Evolutionary conservation across 1,140 invertebrate genomes (phyloP).

Genomic region (Choristoneura fumiferana): DNA sequence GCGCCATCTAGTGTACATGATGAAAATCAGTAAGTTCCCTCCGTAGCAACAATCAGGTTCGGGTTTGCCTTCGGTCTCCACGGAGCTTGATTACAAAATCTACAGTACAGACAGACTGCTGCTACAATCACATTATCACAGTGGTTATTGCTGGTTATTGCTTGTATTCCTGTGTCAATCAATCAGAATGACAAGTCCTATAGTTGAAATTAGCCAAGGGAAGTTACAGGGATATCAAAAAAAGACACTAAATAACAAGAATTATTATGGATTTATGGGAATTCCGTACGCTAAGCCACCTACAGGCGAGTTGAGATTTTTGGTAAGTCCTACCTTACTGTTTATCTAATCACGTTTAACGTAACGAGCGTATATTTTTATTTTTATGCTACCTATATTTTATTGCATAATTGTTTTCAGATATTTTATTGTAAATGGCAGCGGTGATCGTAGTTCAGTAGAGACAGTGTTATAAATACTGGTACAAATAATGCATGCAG

Average conservation of each 20-base stretch:
- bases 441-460: background rate
- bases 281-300: constrained; percentile 78
- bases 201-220: constrained; percentile 12
- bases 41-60: background rate
- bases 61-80: no score
- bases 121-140: no score
- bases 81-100: no score
- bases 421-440: no score
- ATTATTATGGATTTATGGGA: constrained; percentile 72
- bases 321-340: constrained; percentile 21
- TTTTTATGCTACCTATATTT: background rate
- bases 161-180: no score
- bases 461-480: no score
- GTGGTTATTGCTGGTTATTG: no score
- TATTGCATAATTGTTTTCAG: background rate
- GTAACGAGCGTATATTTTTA: background rate
- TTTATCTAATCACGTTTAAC: background rate
- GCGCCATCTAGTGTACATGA: constrained; percentile 1
- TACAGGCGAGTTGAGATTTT: constrained; percentile 68
- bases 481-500: no score
- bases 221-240: constrained; percentile 10
- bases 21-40: background rate
- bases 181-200: constrained; percentile 8
- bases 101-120: background rate
- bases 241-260: constrained; percentile 35